phyloP scores from a whole-genome alignment of 2,797 vertebrate species.

The Zenarchopterus dispar region DNA sequence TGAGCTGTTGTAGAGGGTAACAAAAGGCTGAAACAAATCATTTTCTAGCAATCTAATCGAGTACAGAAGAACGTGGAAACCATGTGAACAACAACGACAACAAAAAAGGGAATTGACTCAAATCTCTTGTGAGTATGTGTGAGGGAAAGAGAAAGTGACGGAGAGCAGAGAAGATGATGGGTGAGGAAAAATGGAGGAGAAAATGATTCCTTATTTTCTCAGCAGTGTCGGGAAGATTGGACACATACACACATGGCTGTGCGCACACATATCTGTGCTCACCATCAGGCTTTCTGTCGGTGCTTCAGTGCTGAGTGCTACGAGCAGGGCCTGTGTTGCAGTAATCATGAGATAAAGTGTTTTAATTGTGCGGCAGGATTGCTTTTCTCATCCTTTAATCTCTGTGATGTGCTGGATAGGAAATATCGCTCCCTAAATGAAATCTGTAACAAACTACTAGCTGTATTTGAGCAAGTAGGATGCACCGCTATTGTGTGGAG shows the following conservation, averaged over 20 bases:
- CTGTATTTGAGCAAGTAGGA: not conserved
- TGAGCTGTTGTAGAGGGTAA: constrained; percentile 23
- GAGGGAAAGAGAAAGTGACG: not conserved
- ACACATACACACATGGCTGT: constrained; percentile 1
- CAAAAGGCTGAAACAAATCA: constrained; percentile 41
- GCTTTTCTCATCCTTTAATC: constrained; percentile 60
- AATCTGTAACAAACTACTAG: constrained; percentile 19
- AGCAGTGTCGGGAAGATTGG: constrained; percentile 38
- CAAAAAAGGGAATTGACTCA: constrained; percentile 37
- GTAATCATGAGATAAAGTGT: constrained; percentile 60
- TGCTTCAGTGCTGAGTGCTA: constrained; percentile 34
- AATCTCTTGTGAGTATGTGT: constrained; percentile 11
- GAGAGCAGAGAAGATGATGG: constrained; percentile 24
- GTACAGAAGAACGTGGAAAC: constrained; percentile 33
- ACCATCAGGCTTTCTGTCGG: constrained; percentile 25
- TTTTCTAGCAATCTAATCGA: constrained; percentile 36
- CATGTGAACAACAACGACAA: constrained; percentile 29
- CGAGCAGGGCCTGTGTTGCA: constrained; percentile 22
- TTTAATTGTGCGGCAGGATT: constrained; percentile 55
- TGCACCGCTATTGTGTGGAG: not conserved
- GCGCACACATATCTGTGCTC: constrained; percentile 16
- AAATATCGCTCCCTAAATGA: constrained; percentile 23
- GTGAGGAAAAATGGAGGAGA: constrained; percentile 52
- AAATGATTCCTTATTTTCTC: constrained; percentile 36
- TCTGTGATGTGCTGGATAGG: constrained; percentile 43